These are phyloP conservation scores for Manduca sexta DNA, from an alignment of 1,140 invertebrate species.

Conservation along the genomic window DNA sequence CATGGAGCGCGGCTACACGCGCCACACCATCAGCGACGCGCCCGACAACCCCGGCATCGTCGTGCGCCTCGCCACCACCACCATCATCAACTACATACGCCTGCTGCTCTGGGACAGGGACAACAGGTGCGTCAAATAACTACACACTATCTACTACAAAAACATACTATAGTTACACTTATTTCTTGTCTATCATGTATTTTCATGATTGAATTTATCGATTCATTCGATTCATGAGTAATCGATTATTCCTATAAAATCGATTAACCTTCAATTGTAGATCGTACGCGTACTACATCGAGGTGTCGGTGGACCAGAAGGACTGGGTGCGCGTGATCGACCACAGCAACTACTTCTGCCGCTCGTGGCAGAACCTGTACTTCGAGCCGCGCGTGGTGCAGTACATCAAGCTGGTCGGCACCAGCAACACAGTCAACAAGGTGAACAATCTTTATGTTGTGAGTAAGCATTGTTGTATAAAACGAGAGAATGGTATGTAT, in stretches of 20 bases:
- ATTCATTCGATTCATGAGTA: no score
- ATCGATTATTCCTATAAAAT: no score
- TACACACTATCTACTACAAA: not conserved
- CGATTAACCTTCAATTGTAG: conserved; percentile 44
- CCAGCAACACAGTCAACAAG: conserved; percentile 96
- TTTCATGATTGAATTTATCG: no score
- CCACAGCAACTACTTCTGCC: conserved; percentile 92
- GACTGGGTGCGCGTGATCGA: conserved; percentile 96
- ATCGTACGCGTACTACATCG: conserved; percentile 97
- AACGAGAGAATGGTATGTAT: no score
- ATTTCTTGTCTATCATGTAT: no score
- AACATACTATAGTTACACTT: no score
- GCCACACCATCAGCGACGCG: conserved; percentile 91
- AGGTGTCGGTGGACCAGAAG: conserved; percentile 96
- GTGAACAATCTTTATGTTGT: conserved; percentile 43
- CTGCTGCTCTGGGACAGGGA: conserved; percentile 97
- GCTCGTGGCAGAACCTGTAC: conserved; percentile 97
- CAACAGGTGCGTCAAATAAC: conserved; percentile 73
- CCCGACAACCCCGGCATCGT: conserved; percentile 85
- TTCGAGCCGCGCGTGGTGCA: conserved; percentile 92
- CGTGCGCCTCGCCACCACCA: conserved; percentile 89
- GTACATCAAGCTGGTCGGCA: conserved; percentile 93
- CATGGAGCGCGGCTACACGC: conserved; percentile 93
- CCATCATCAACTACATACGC: conserved; percentile 94
- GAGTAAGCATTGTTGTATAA: no score